Base-by-base conservation (phyloP, 2,888 invertebrate species). In the Thera britannica region DNA sequence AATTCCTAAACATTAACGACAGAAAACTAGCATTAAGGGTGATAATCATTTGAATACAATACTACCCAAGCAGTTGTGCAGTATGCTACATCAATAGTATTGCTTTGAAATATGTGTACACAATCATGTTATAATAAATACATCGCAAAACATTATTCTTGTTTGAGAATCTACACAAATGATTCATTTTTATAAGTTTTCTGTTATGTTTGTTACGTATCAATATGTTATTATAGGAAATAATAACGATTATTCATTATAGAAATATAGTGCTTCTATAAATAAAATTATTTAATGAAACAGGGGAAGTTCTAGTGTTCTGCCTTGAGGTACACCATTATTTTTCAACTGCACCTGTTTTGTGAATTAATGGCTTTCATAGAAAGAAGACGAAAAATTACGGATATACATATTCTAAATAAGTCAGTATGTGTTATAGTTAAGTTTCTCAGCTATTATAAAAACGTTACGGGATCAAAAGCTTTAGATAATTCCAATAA, bases 21-120 rank as follows among this genome's bases (percentile, higher is more conserved):
- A 56, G 0, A 44, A n/a, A 35, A 34, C 49, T 58, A 23, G 51
- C 49, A 7, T 52, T 34, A 34, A 52, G n/a, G n/a, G n/a, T n/a
- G n/a, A n/a, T n/a, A n/a, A n/a, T n/a, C n/a, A n/a, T n/a, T n/a
- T n/a, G n/a, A n/a, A n/a, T 23, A 12, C 23, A 51, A 23, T 23
- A 3, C 23, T 51, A 51, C 12, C 2, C 0, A 3, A 12, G 9
- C 9, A 34, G 34, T 8, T 44, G 44, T 41, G 41, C 41, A 41
- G 44, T 34, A 57, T 41, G 38, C 51, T 34, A 8, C 41, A 51
- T 57, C 41, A 63, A 49, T 54, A 48, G 56, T 56, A 58, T 44
- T 74, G 62, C 67, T 71, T 3, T 12, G 34, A 52, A 54, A 64
- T 58, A 54, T 46, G 58, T 54, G 23, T 58, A 63, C 58, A 63